phyloP scores from a whole-genome alignment of 2,888 invertebrate species.

The Tillus elongatus region DNA sequence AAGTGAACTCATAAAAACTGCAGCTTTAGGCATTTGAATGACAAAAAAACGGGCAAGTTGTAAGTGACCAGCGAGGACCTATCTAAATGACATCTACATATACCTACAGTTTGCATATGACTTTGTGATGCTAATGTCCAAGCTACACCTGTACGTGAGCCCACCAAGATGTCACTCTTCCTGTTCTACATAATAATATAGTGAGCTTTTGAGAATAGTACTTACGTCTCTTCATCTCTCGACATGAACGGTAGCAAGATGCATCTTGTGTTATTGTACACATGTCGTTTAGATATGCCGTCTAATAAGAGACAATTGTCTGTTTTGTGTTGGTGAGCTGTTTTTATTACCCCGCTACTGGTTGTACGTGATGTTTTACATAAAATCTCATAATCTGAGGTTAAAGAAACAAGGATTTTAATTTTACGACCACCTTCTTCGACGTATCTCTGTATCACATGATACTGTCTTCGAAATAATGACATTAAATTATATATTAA shows the following conservation, averaged over 20 bases:
- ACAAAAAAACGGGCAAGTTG: too few relatives aligned
- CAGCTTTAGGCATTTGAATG: too few relatives aligned
- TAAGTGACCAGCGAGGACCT: too few relatives aligned
- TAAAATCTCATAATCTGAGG: conserved; percentile 18
- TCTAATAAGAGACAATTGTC: conserved; percentile 35
- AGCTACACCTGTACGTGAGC: conserved; percentile 33
- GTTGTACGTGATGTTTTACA: conserved; percentile 27
- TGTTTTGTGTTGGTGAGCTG: conserved; percentile 29
- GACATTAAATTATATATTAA: conserved; percentile 30
- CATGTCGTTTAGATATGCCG: conserved; percentile 35
- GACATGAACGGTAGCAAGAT: too few relatives aligned
- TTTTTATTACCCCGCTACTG: conserved; percentile 27
- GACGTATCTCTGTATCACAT: too few relatives aligned
- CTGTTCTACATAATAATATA: conserved; percentile 37
- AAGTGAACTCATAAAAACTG: too few relatives aligned
- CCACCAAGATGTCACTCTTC: conserved; percentile 23
- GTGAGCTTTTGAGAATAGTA: neutral
- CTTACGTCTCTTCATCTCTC: conserved; percentile 10
- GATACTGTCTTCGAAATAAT: conserved; percentile 24
- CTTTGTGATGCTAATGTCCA: conserved; percentile 34
- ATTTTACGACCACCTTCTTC: too few relatives aligned
- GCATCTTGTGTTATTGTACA: conserved; percentile 27
- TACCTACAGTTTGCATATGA: conserved; percentile 31
- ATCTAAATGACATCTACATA: conserved; percentile 36
- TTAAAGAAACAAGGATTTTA: too few relatives aligned